Conservation (phyloP, 2,888 invertebrate genomes). For the Stenoptilia bipunctidactyla region DNA sequence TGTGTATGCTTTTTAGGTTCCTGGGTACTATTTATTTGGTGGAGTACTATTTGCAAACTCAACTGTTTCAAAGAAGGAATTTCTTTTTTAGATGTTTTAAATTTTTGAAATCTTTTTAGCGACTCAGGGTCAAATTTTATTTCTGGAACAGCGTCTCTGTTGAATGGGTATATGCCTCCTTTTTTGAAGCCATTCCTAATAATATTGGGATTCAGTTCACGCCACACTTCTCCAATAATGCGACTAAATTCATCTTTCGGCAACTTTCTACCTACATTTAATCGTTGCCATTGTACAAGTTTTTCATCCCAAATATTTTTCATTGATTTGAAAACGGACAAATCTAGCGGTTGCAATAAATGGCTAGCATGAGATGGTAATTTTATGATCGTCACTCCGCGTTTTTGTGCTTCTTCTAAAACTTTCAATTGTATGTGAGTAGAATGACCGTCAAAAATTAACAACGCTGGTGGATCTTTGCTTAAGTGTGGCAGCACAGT, state of each 20-base stretch:
- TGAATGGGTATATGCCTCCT: background rate
- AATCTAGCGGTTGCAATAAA: conserved; percentile 21
- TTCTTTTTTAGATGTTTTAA: conserved; percentile 5
- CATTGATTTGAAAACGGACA: conserved; percentile 20
- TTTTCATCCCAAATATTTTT: conserved; percentile 15
- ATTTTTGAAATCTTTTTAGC: background rate
- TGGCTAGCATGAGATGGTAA: conserved; percentile 20
- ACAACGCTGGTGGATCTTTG: conserved; percentile 12
- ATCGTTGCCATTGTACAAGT: conserved; percentile 11
- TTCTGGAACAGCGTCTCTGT: background rate
- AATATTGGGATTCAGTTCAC: conserved; percentile 4
- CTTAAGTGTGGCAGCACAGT: conserved; percentile 11
- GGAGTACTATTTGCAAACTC: no score
- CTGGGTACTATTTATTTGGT: no score
- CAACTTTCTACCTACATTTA: conserved; percentile 1
- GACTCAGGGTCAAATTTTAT: background rate
- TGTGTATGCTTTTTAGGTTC: no score
- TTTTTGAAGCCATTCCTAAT: conserved; percentile 4
- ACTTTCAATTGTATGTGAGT: conserved; percentile 8
- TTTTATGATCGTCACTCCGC: conserved; percentile 18
- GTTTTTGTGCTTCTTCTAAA: conserved; percentile 7
- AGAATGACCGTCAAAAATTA: conserved; percentile 15
- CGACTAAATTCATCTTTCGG: conserved; percentile 8
- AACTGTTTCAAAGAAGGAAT: no score
- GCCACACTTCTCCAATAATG: conserved; percentile 2